Conservation (phyloP, 2,888 invertebrate genomes). For the Elysia crispata region DNA sequence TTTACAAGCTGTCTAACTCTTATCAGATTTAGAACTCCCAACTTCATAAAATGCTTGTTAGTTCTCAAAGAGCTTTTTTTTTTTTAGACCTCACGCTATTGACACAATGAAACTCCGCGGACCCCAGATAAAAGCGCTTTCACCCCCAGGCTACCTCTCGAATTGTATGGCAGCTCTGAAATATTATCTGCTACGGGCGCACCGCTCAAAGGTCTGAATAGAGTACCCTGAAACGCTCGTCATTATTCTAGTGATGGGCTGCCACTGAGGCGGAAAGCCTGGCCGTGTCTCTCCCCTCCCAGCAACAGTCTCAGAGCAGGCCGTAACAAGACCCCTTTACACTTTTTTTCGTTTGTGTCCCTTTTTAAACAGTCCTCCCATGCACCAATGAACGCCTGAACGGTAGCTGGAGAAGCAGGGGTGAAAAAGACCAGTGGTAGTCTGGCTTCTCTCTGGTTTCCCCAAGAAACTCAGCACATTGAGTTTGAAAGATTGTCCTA, state of each 20-base stretch:
- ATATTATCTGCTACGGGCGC: slow-evolving; percentile 48
- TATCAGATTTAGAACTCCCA: slow-evolving; percentile 43
- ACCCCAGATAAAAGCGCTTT: slow-evolving; percentile 42
- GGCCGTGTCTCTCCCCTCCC: too few relatives aligned
- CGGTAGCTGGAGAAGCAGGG: too few relatives aligned
- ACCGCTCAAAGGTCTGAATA: slow-evolving; percentile 37
- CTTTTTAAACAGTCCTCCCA: too few relatives aligned
- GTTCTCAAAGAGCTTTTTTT: slow-evolving; percentile 40
- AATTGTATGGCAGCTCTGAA: slow-evolving; percentile 48
- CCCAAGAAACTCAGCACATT: too few relatives aligned
- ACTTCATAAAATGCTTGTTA: slow-evolving; percentile 53
- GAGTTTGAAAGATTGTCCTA: too few relatives aligned
- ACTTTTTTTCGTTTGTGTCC: too few relatives aligned
- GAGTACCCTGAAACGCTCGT: slow-evolving; percentile 39
- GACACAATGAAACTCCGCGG: slow-evolving; percentile 44
- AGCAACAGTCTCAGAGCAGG: too few relatives aligned
- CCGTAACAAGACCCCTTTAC: too few relatives aligned
- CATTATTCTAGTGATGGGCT: slow-evolving; percentile 45
- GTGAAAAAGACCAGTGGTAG: too few relatives aligned
- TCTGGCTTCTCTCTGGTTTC: too few relatives aligned
- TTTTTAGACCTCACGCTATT: slow-evolving; percentile 41
- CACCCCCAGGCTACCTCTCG: slow-evolving; percentile 31
- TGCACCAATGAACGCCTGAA: too few relatives aligned
- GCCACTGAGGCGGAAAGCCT: slow-evolving; percentile 42
- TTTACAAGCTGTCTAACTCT: slow-evolving; percentile 42